Base-by-base conservation (phyloP, 2,888 invertebrate genomes). In the Melanotus villosus region DNA sequence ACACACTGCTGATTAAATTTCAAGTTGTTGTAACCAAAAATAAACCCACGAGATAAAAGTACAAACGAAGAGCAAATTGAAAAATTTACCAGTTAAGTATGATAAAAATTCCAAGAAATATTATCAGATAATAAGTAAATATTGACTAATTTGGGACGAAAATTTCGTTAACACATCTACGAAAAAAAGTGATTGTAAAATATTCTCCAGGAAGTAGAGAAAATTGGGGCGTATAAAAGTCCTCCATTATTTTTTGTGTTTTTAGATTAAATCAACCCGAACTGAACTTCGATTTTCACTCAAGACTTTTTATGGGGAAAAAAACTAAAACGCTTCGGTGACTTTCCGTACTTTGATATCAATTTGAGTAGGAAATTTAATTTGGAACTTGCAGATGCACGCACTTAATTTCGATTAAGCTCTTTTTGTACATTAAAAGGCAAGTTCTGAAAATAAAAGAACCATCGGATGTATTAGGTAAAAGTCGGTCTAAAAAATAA, bases 311-410 rank as follows among this genome's bases (percentile, higher is more conserved):
- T n/a, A n/a, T 45, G 45, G 7, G 9, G 10, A 19, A 26, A 54
- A 54, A 54, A 52, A 16, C 30, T 26, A 30, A 14, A 52, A 54
- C 18, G 54, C 34, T 54, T 38, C 10, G 52, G 19, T 23, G 12
- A 38, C 12, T 23, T 38, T 36, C 21, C 9, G 12, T 36, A 32
- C 32, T 7, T 36, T 56, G 34, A 32, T 36, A 38, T 56, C 21
- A 36, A 36, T 57, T 57, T 57, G 56, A 57, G 21, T 21, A 36
- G 38, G 36, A 38, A 57, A 57, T 57, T 38, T 38, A 57, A 57
- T 57, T 38, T 57, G 9, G 16, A 57, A 57, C 36, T 38, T 57
- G 56, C 56, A 56, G 36, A 56, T 56, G 38, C 56, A 36, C 38
- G 56, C 38, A 14, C 18, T 57, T 34, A 57, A 57, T 38, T 57